Evolutionary conservation across 2,888 invertebrate genomes (phyloP).

Genomic region (Calephelis perditalis): DNA sequence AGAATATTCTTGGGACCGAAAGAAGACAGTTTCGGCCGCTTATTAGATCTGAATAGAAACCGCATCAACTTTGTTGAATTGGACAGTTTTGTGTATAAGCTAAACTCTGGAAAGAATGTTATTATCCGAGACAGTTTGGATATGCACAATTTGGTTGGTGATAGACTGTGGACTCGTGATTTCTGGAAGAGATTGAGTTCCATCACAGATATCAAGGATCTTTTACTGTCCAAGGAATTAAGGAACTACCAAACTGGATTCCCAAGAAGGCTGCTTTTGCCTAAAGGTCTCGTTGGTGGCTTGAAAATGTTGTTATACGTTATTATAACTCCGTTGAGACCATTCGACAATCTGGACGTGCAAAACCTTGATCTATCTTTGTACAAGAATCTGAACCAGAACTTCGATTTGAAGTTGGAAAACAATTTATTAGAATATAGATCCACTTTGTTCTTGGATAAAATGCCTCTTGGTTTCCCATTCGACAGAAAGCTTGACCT

Average conservation of each 20-base stretch:
- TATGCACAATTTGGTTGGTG: constrained; percentile 81
- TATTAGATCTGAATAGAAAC: constrained; percentile 77
- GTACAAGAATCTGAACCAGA: not conserved
- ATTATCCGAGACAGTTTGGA: constrained; percentile 81
- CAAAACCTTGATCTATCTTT: constrained; percentile 53
- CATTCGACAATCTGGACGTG: constrained; percentile 57
- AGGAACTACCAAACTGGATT: constrained; percentile 80
- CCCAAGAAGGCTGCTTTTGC: constrained; percentile 84
- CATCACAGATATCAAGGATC: constrained; percentile 58
- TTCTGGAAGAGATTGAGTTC: constrained; percentile 80
- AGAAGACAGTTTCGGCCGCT: constrained; percentile 75
- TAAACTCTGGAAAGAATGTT: constrained; percentile 81
- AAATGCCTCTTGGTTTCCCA: constrained; percentile 84
- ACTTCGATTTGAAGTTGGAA: constrained; percentile 38
- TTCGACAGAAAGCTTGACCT: constrained; percentile 82
- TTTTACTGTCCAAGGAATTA: constrained; percentile 47
- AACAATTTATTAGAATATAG: constrained; percentile 60
- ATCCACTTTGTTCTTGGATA: constrained; percentile 74
- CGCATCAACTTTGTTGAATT: constrained; percentile 81
- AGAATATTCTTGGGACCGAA: constrained; percentile 85
- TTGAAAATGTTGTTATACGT: constrained; percentile 81
- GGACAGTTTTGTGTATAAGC: constrained; percentile 79
- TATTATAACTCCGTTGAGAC: constrained; percentile 76
- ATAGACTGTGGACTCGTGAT: constrained; percentile 81
- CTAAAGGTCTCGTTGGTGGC: constrained; percentile 83